A percentile compares a stretch with the other conserved stretches of the same genome.
Conservation (phyloP, 1,140 invertebrate genomes). For the Cydia strobilella region DNA sequence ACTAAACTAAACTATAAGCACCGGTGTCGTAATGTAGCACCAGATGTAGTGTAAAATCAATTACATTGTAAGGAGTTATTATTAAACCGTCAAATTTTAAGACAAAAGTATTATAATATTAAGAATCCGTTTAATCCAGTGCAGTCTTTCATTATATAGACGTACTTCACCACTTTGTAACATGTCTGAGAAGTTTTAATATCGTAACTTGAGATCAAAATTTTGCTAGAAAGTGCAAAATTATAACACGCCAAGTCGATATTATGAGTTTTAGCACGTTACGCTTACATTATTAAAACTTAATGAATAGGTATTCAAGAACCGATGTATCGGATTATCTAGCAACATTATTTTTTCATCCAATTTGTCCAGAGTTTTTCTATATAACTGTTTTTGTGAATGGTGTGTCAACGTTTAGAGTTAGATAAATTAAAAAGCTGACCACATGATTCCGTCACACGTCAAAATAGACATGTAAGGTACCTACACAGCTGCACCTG, state of each 20-base stretch:
- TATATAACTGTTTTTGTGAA: no score
- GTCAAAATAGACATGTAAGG: no score
- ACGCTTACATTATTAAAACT: background rate
- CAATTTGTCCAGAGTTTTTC: no score
- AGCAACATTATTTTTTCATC: no score
- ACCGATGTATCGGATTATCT: no score
- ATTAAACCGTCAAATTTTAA: background rate
- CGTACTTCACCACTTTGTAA: conserved; percentile 4
- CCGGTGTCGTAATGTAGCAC: no score
- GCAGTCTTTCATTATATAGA: conserved; percentile 1
- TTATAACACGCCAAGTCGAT: conserved; percentile 10
- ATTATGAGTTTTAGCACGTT: background rate
- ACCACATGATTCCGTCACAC: no score
- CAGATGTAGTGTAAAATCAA: no score
- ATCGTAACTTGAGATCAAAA: background rate
- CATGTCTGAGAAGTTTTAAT: conserved; percentile 19
- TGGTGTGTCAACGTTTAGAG: no score
- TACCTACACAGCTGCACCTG: background rate
- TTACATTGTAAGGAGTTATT: background rate
- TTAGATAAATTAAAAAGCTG: no score
- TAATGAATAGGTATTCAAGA: no score
- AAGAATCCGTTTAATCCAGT: background rate
- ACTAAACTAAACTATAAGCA: no score
- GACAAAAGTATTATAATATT: background rate
- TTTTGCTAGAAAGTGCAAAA: conserved; percentile 9